Conservation (phyloP, 1,140 invertebrate genomes). For the Glomeris maerens region DNA sequence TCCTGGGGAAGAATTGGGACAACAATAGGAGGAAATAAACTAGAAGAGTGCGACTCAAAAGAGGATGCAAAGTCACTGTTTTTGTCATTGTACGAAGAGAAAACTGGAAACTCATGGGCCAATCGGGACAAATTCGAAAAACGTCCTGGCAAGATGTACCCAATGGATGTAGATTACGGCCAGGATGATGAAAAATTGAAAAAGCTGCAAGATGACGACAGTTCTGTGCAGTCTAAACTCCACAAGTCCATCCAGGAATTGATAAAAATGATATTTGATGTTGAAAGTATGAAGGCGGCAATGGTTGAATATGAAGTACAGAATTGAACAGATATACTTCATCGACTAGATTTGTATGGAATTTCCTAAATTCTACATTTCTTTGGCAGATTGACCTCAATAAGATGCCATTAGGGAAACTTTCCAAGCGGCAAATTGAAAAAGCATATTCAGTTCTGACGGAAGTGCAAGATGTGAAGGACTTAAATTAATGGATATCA, state of each 20-base stretch:
- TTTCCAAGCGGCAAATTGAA: slow-evolving; percentile 81
- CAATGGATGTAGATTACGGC: slow-evolving; percentile 80
- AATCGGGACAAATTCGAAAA: slow-evolving; percentile 56
- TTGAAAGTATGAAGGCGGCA: slow-evolving; percentile 77
- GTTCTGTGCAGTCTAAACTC: slow-evolving; percentile 45
- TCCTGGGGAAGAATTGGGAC: slow-evolving; percentile 95
- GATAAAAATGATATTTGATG: slow-evolving; percentile 76
- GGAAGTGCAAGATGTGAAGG: slow-evolving; percentile 51
- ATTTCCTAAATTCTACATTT: slow-evolving; percentile 5
- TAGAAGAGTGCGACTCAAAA: slow-evolving; percentile 42
- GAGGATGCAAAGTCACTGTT: slow-evolving; percentile 51
- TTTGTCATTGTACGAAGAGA: slow-evolving; percentile 56
- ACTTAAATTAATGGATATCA: too few species aligned
- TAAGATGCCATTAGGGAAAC: slow-evolving; percentile 94
- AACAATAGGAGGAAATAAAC: slow-evolving; percentile 65
- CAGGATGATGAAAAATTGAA: slow-evolving; percentile 27
- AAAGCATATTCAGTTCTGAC: slow-evolving; percentile 66
- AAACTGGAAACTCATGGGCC: slow-evolving; percentile 68
- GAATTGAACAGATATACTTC: slow-evolving; percentile 7
- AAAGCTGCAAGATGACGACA: background rate
- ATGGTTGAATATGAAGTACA: slow-evolving; percentile 81
- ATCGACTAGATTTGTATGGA: background rate
- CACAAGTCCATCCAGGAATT: slow-evolving; percentile 62
- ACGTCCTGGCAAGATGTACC: slow-evolving; percentile 64
- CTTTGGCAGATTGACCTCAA: slow-evolving; percentile 64